Evolutionary conservation across 2,797 vertebrate species (phyloP).

Genomic region (Apogon hyalosoma): DNA sequence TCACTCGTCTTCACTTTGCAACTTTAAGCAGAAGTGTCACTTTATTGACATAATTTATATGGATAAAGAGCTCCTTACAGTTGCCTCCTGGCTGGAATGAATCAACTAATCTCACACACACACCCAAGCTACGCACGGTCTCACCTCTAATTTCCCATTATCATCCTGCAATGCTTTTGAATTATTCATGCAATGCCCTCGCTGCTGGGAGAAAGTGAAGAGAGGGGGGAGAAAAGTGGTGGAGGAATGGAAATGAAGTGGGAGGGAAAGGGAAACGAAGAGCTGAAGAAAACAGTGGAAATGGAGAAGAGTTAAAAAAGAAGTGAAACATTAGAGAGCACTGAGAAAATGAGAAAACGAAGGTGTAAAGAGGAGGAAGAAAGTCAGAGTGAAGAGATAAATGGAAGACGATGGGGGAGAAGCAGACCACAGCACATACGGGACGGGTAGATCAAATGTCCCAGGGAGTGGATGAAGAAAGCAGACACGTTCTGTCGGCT

Average conservation of each 20-base stretch:
- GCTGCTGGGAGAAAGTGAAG: conserved; percentile 51
- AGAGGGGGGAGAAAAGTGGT: conserved; percentile 36
- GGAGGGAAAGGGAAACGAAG: conserved; percentile 31
- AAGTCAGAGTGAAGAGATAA: conserved; percentile 2
- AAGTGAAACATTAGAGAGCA: conserved; percentile 6
- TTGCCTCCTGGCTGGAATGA: conserved; percentile 68
- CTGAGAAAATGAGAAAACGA: conserved; percentile 14
- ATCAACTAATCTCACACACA: conserved; percentile 57
- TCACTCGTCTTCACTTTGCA: conserved; percentile 50
- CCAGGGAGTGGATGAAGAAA: conserved; percentile 49
- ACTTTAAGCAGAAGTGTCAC: conserved; percentile 72
- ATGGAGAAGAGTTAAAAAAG: conserved; percentile 28
- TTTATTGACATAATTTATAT: conserved; percentile 76
- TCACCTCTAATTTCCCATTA: conserved; percentile 79
- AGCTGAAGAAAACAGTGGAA: conserved; percentile 40
- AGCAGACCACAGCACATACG: neutral
- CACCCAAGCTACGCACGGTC: conserved; percentile 42
- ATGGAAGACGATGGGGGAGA: conserved; percentile 16
- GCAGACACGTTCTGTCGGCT: conserved; percentile 56
- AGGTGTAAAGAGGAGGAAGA: conserved; percentile 4
- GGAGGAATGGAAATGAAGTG: conserved; percentile 57
- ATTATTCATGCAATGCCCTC: conserved; percentile 71
- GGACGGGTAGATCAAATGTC: conserved; percentile 62
- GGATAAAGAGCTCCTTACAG: conserved; percentile 73
- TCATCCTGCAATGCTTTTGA: conserved; percentile 67